These are phyloP conservation scores for Conus canariensis DNA, from an alignment of 2,888 invertebrate genomes.

Conservation along the genomic window DNA sequence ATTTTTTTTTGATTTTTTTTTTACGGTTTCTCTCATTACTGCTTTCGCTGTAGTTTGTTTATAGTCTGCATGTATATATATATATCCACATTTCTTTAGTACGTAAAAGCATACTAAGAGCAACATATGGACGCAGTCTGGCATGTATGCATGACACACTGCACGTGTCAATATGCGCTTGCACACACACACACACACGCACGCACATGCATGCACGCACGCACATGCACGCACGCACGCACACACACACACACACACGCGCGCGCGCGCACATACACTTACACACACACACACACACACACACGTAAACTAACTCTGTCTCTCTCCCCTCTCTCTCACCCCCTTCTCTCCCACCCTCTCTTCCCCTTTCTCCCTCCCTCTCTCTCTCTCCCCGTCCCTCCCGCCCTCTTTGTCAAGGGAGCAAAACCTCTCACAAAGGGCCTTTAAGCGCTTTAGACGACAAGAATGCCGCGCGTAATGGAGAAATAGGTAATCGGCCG, in stretches of 20 bases:
- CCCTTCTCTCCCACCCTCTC: background rate
- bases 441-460: too few species aligned
- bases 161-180: background rate
- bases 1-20: too few species aligned
- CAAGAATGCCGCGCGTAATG: too few species aligned
- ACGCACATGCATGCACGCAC: background rate
- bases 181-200: background rate
- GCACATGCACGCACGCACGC: background rate
- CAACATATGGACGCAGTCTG: too few species aligned
- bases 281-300: constrained; percentile 8
- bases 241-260: background rate
- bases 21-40: too few species aligned
- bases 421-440: too few species aligned
- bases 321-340: background rate
- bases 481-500: too few species aligned
- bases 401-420: too few species aligned
- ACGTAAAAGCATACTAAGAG: too few species aligned
- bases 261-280: background rate
- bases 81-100: too few species aligned
- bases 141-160: background rate
- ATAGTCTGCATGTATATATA: too few species aligned
- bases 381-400: background rate
- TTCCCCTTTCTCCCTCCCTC: background rate
- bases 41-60: too few species aligned
- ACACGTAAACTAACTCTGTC: background rate